A percentile compares a stretch with the other conserved stretches of the same genome.
These are phyloP conservation scores for Heterodera schachtii DNA, from an alignment of 1,140 invertebrate species.

Conservation along the genomic window DNA sequence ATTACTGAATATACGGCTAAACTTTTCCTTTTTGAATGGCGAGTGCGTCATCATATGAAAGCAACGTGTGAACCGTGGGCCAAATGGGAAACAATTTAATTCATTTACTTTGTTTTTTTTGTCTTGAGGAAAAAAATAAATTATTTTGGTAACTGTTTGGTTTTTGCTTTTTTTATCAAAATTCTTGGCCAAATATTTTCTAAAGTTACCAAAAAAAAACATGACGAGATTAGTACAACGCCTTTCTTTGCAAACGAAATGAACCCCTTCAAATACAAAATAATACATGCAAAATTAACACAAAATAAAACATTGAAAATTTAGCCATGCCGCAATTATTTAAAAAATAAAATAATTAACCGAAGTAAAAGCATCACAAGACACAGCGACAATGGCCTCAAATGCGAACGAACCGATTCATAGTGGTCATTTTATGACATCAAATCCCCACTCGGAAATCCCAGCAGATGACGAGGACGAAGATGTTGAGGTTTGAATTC, in stretches of 20 bases:
- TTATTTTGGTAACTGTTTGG: not conserved
- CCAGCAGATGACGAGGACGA: constrained; percentile 63
- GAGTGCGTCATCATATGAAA: not conserved
- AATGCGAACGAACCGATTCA: constrained; percentile 59
- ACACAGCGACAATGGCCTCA: constrained; percentile 20
- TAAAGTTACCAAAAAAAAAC: too few relatives aligned
- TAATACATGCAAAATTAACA: too few relatives aligned
- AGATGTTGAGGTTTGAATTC: constrained; percentile 54
- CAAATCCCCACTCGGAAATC: constrained; percentile 61
- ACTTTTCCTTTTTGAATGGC: too few relatives aligned
- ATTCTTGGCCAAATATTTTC: too few relatives aligned
- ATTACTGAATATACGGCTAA: too few relatives aligned
- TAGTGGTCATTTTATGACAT: constrained; percentile 66
- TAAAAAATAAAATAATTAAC: constrained; percentile 16
- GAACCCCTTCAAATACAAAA: too few relatives aligned
- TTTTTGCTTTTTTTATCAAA: not conserved
- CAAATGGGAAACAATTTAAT: not conserved
- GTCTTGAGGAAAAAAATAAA: not conserved
- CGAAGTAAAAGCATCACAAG: not conserved
- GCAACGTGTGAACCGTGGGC: not conserved
- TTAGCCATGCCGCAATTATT: not conserved
- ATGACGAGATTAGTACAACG: too few relatives aligned
- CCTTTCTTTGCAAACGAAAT: too few relatives aligned
- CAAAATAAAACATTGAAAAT: not conserved
- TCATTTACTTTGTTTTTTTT: not conserved